These are phyloP conservation scores for Neolamprologus toae DNA, from an alignment of 2,113 vertebrate genomes.

Conservation along the genomic window DNA sequence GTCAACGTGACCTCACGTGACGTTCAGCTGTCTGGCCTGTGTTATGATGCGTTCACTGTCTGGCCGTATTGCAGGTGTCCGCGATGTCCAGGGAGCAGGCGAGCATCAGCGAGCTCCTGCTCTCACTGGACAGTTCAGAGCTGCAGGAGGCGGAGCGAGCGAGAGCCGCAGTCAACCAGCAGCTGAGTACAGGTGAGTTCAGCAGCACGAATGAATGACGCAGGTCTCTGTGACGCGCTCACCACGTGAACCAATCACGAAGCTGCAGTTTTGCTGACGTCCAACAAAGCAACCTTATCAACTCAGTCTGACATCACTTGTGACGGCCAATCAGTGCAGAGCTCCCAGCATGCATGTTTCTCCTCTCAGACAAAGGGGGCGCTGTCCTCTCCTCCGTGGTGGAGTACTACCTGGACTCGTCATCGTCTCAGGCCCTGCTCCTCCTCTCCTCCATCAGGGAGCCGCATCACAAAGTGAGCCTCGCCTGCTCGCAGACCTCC, in stretches of 20 bases:
- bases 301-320: neutral
- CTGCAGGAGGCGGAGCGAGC: conserved; percentile 83
- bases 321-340: neutral
- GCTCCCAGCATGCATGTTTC: neutral
- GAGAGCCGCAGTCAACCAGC: conserved; percentile 78
- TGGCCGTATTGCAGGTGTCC: neutral
- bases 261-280: neutral
- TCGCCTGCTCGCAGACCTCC: neutral
- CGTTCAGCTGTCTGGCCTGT: neutral
- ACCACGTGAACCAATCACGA: neutral
- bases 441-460: conserved; percentile 89
- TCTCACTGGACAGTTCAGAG: conserved; percentile 84
- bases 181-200: conserved; percentile 80
- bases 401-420: conserved; percentile 88
- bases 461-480: conserved; percentile 88
- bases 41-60: neutral
- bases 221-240: neutral
- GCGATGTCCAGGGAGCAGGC: conserved; percentile 83
- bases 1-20: neutral
- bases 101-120: conserved; percentile 81
- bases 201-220: neutral
- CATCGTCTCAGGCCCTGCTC: conserved; percentile 79
- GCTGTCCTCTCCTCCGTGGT: conserved; percentile 85
- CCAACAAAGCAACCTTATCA: neutral
- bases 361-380: conserved; percentile 81